phyloP scores from a whole-genome alignment of 1,140 invertebrate genomes.

The Orussus abietinus region DNA sequence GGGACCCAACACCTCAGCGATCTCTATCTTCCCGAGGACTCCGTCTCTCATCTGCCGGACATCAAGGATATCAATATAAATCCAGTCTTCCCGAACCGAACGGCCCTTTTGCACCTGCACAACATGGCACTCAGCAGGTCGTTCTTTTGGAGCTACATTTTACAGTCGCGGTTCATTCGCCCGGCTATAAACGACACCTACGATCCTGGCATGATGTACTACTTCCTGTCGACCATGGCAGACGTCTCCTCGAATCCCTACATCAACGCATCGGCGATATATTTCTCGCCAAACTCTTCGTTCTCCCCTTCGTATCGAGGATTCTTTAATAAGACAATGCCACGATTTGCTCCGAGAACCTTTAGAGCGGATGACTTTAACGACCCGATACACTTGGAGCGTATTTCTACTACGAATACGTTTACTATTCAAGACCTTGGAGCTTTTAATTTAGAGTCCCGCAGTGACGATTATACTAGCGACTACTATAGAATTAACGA shows the following conservation, averaged over 20 bases:
- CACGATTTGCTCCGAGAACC: conserved; percentile 90
- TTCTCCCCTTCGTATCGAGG: conserved; percentile 93
- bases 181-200: conserved; percentile 88
- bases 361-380: conserved; percentile 91
- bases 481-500: conserved; percentile 90
- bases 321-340: conserved; percentile 96
- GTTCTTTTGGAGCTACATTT: conserved; percentile 94
- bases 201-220: conserved; percentile 98
- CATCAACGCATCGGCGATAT: conserved; percentile 91
- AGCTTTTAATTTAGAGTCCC: conserved; percentile 68
- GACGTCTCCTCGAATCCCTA: conserved; percentile 90
- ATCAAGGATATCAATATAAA: conserved; percentile 94
- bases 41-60: conserved; percentile 87
- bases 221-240: conserved; percentile 90
- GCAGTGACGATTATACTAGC: conserved; percentile 83
- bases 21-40: conserved; percentile 76
- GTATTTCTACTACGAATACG: conserved; percentile 88
- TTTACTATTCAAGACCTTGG: conserved; percentile 80
- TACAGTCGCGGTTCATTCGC: conserved; percentile 85
- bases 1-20: conserved; percentile 79
- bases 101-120: conserved; percentile 87
- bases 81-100: conserved; percentile 92
- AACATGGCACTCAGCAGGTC: conserved; percentile 92
- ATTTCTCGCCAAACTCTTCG: conserved; percentile 91
- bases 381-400: conserved; percentile 87